A percentile compares a stretch with the other conserved stretches of the same genome.
Evolutionary conservation across 1,140 invertebrate species (phyloP).

Genomic region (Eriocheir sinensis): DNA sequence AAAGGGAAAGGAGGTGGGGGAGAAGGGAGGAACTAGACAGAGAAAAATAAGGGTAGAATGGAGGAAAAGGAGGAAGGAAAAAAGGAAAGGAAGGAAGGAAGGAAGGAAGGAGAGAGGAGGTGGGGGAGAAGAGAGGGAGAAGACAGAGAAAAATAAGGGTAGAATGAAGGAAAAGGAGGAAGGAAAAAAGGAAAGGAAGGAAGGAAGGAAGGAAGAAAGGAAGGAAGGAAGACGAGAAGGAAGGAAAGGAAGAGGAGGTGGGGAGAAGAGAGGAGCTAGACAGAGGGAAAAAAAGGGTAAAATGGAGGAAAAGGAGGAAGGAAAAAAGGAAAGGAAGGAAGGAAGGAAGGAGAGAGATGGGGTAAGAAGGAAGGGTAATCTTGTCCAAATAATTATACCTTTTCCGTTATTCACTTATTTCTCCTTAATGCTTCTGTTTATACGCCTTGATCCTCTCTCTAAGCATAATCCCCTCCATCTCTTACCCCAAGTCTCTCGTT

Average conservation of each 20-base stretch:
- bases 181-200: not conserved
- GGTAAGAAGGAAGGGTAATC: too few relatives aligned
- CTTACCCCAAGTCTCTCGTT: not conserved
- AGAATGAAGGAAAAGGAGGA: not conserved
- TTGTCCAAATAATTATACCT: not conserved
- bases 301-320: not conserved
- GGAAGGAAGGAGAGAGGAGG: not conserved
- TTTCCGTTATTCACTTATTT: not conserved
- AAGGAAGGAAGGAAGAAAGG: not conserved
- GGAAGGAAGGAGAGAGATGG: not conserved
- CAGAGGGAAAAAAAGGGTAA: not conserved
- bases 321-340: not conserved
- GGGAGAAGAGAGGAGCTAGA: not conserved
- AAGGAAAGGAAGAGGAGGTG: not conserved
- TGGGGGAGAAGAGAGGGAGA: not conserved
- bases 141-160: not conserved
- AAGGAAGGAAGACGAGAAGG: conserved; percentile 8
- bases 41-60: too few relatives aligned
- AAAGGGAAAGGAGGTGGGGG: too few relatives aligned
- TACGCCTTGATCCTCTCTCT: not conserved
- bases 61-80: not conserved
- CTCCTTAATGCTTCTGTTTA: not conserved
- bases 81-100: not conserved
- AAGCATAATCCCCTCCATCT: not conserved
- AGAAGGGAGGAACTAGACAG: too few relatives aligned